Evolutionary conservation across 2,113 vertebrate species (phyloP).

Genomic region (Genyomyrus donnyi): DNA sequence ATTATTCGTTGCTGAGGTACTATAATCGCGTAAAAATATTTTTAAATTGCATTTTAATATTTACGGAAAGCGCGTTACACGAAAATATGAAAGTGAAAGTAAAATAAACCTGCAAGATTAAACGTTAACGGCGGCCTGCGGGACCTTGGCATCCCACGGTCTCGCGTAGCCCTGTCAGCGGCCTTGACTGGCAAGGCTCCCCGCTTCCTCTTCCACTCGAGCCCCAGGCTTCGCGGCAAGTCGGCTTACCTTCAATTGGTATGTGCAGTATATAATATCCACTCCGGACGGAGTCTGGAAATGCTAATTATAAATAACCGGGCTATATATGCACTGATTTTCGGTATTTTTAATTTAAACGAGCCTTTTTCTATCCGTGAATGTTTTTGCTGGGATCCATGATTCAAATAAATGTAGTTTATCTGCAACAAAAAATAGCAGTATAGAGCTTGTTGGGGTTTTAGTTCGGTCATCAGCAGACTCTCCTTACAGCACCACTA

Average conservation of each 20-base stretch:
- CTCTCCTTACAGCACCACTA: constrained; percentile 88
- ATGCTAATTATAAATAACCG: constrained; percentile 33
- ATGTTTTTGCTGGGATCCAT: constrained; percentile 55
- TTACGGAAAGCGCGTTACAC: not conserved
- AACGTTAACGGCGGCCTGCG: constrained; percentile 39
- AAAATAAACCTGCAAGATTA: constrained; percentile 20
- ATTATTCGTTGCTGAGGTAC: not conserved
- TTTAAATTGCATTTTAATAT: not conserved
- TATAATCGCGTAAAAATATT: not conserved
- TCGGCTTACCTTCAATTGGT: constrained; percentile 34
- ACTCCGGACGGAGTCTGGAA: constrained; percentile 33
- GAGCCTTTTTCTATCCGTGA: constrained; percentile 20
- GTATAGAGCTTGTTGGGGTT: constrained; percentile 62
- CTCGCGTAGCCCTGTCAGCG: constrained; percentile 24
- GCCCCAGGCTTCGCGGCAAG: constrained; percentile 29
- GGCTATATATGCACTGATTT: constrained; percentile 23
- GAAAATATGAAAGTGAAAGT: not conserved
- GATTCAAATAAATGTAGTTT: constrained; percentile 49
- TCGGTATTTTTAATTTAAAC: constrained; percentile 20
- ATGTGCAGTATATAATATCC: constrained; percentile 29
- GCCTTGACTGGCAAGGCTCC: constrained; percentile 23
- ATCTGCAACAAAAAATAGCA: constrained; percentile 72
- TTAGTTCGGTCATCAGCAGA: constrained; percentile 64
- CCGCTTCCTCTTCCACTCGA: constrained; percentile 26
- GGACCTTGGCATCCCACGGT: constrained; percentile 31